Base-by-base conservation (phyloP, 2,888 invertebrate species). In the Athalia cordata region DNA sequence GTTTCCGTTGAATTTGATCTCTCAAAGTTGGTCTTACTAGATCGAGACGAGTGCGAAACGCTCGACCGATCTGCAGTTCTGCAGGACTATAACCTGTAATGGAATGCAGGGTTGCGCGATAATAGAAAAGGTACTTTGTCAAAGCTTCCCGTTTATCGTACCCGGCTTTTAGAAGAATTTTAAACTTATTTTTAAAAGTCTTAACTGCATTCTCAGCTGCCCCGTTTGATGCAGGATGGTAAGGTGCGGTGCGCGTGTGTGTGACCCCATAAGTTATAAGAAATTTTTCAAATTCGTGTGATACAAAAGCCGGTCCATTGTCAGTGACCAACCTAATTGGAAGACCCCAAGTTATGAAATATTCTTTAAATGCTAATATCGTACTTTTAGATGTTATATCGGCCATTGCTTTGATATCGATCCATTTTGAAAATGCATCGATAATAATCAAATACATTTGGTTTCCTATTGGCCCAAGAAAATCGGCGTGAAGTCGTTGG, bases 401-500 rank as follows among this genome's bases (percentile, higher is more conserved):
- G 3, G 6, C 45, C 83, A 84, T 83, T 7, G 79, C 77, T 15
- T 76, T 77, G 0, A 85, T 78, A 67, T 85, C 83, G 0, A 82
- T 78, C 83, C 83, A 83, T 66, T 83, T 82, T 0, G 79, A 80
- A 57, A 77, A 81, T 11, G 82, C 68, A 61, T 84, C 83, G 3
- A 82, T 70, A 6, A 84, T 66, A 5, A 84, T 5, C 13, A 85
- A 62, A 78, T 81, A 83, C 77, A 78, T 79, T 78, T 81, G 0
- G 8, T 80, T 81, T 29, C 79, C 66, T 0, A 81, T 62, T 47
- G 82, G 82, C 2, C 82, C 82, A n/a, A 80, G 55, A 77, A 80
- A 84, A 68, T 85, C 82, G 11, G 79, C 47, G 74, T 83, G 81
- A 45, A 82, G 45, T 52, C 82, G 76, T 29, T 82, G 79, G n/a